Conservation (phyloP, 2,888 invertebrate species). For the Phyto melanocephala region DNA sequence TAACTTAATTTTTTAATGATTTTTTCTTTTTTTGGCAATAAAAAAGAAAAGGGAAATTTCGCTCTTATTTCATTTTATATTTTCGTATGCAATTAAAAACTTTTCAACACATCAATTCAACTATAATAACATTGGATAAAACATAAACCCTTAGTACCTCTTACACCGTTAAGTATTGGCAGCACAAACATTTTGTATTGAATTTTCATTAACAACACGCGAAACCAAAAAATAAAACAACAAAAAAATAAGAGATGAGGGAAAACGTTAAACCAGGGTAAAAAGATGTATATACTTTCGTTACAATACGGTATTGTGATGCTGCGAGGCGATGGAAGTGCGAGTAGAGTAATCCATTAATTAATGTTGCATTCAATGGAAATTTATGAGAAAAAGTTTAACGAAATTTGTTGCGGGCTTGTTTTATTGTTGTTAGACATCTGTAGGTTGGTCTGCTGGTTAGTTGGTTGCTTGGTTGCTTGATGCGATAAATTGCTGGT, state of each 20-base stretch:
- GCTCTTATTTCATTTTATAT: conserved; percentile 16
- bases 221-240: not conserved
- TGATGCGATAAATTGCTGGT: not conserved
- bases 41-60: conserved; percentile 1
- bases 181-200: conserved; percentile 54
- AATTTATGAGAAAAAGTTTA: conserved; percentile 65
- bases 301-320: not conserved
- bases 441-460: conserved; percentile 2
- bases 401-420: conserved; percentile 63
- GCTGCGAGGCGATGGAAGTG: conserved; percentile 30
- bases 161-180: conserved; percentile 23
- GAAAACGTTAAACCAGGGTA: not conserved
- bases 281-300: conserved; percentile 2
- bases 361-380: conserved; percentile 64
- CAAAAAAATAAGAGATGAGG: not conserved
- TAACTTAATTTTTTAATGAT: conserved; percentile 18
- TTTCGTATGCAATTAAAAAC: conserved; percentile 61
- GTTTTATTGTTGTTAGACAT: conserved; percentile 56
- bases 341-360: conserved; percentile 62
- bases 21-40: conserved; percentile 23
- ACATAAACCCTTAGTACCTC: not conserved
- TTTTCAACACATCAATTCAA: conserved; percentile 57
- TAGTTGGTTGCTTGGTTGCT: not conserved
- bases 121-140: conserved; percentile 3
- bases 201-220: conserved; percentile 57